Evolutionary conservation across 92 coral and sea anemone genomes (phyloP), one percentile per base, ranked within the genome.

Genomic region (Anthopleura xanthogrammica): DNA sequence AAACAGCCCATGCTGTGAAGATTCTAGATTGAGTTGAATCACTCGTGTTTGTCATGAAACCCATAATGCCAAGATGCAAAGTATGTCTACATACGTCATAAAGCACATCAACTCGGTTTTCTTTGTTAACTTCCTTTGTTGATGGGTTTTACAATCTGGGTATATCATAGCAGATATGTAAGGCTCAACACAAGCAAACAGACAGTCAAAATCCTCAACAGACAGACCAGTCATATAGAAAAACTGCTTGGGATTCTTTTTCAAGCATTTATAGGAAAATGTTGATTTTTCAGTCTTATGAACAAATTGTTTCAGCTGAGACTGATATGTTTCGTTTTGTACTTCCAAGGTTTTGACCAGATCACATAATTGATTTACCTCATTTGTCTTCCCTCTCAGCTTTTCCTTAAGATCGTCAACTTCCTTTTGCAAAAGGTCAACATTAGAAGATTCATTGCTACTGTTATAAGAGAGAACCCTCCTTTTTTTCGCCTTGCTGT

Each of bases 51-150:
- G 50, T 46, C 50, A 46, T 46, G 50, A 46, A 46, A 5, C 50
- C 50, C 50, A 46, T 9, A 46, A 46, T 46, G 9, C 50, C 50
- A 46, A 46, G 50, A 9, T 46, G 50, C 52, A 88, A 68, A 20
- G 87, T 71, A 83, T 83, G 90, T 16, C 87, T 62, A 60, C 87
- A 88, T 70, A 88, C 72, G 87, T 88, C 29, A 89, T 5, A 81
- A 85, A 82, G 73, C 89, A 89, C 84, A 89, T 52, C 41, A 89
- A 41, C 52, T 89, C 90, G 7, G 87, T 88, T 72, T 43, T 88
- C 68, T 88, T 83, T 36, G 80, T 81, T 16, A 86, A 52, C 81
- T 86, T 86, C 66, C 89, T 86, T 36, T 83, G 78, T 22, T 88
- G 46, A 24, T 71, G 41, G 17, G 20, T 42, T 75, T 82, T 88